phyloP scores from a whole-genome alignment of 2,797 vertebrate species.

The Cephalopachus bancanus region DNA sequence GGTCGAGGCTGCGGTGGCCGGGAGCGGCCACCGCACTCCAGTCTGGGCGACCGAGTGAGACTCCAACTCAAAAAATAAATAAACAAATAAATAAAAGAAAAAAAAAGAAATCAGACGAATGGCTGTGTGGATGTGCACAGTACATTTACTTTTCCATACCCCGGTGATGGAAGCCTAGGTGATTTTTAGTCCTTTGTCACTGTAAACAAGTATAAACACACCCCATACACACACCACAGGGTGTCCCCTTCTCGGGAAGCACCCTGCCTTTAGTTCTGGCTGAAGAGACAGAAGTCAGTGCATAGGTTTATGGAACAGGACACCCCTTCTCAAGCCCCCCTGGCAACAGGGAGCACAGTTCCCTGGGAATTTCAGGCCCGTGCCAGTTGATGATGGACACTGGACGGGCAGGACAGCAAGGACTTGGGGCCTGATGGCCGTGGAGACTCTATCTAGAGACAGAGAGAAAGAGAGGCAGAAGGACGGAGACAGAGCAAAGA shows the following conservation, averaged over 20 bases:
- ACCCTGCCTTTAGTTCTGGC: not conserved
- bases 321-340: fast-evolving
- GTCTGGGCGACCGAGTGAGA: too few species aligned
- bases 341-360: not conserved
- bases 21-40: too few species aligned
- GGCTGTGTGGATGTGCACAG: fast-evolving
- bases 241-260: not conserved
- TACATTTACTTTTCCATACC: not conserved
- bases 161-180: not conserved
- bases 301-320: not conserved
- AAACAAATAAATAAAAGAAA: too few species aligned
- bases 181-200: not conserved
- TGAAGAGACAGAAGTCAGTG: not conserved
- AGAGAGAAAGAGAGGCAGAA: not conserved
- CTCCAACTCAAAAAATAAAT: too few species aligned
- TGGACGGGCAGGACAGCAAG: not conserved
- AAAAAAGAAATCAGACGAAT: too few species aligned
- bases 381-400: not conserved
- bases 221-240: not conserved
- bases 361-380: not conserved
- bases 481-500: not conserved
- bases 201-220: not conserved
- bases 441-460: not conserved
- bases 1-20: too few species aligned
- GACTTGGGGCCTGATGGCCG: not conserved